phyloP scores from a whole-genome alignment of 2,888 invertebrate genomes.

The Rhopalosiphum nymphaeae region DNA sequence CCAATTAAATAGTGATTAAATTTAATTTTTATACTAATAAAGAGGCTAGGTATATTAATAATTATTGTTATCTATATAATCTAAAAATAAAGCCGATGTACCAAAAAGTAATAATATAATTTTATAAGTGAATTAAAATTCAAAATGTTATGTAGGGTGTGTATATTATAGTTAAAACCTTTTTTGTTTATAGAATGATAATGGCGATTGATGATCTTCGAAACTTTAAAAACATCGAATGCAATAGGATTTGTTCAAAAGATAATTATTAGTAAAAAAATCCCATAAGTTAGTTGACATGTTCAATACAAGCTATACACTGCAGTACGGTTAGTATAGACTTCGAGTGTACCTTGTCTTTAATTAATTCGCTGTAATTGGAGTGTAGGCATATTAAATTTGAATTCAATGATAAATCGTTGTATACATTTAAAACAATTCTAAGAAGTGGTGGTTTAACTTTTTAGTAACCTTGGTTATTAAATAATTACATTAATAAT shows the following conservation, averaged over 20 bases:
- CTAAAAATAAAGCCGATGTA: background rate
- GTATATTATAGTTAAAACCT: background rate
- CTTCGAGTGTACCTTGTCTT: background rate
- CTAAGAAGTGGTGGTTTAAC: background rate
- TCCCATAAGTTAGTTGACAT: no score
- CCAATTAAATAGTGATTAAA: background rate
- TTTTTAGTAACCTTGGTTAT: background rate
- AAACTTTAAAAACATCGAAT: constrained; percentile 12
- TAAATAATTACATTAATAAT: background rate
- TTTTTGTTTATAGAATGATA: background rate
- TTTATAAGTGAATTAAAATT: background rate
- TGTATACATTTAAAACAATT: background rate
- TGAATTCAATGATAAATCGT: background rate
- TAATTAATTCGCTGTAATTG: background rate
- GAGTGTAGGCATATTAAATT: background rate
- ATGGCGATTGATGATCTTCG: constrained; percentile 9
- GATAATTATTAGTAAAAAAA: background rate
- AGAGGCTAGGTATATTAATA: background rate
- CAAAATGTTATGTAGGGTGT: background rate
- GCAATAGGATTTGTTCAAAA: background rate
- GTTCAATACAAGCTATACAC: no score
- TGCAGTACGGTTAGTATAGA: background rate
- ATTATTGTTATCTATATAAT: background rate
- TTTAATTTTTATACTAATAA: background rate
- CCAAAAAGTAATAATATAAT: background rate